Evolutionary conservation across 1,140 invertebrate genomes (phyloP).

Genomic region (Microplitis demolitor): DNA sequence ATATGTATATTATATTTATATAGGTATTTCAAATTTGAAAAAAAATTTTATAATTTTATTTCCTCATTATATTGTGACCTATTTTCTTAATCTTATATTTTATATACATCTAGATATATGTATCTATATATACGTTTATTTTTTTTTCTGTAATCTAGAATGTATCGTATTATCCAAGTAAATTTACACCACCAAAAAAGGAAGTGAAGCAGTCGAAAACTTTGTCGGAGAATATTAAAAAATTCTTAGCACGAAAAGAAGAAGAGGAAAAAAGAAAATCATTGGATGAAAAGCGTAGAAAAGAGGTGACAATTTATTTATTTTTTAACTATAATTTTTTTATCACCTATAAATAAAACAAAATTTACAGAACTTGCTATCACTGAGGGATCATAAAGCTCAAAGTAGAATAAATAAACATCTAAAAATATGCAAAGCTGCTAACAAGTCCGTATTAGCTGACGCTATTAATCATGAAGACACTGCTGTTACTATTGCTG

Average conservation of each 20-base stretch:
- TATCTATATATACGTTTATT: not conserved
- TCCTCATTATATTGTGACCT: conserved; percentile 3
- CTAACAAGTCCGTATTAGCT: conserved; percentile 82
- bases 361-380: conserved; percentile 65
- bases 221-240: conserved; percentile 78
- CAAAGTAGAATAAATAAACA: conserved; percentile 72
- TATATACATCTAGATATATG: not conserved
- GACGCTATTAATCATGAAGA: conserved; percentile 80
- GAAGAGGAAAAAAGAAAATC: conserved; percentile 74
- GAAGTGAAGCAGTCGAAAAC: conserved; percentile 69
- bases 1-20: not conserved
- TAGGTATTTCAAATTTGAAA: not conserved
- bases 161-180: conserved; percentile 72
- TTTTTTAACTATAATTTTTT: no score
- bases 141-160: conserved; percentile 41
- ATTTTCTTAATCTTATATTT: conserved; percentile 6
- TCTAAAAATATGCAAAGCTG: conserved; percentile 81
- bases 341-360: no score
- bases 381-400: conserved; percentile 76
- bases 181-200: conserved; percentile 83
- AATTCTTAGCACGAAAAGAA: conserved; percentile 80
- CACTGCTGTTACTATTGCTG: conserved; percentile 73
- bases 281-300: conserved; percentile 69
- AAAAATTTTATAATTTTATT: not conserved
- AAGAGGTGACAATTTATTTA: conserved; percentile 51